Conservation (phyloP, 53 echinoderm and acorn worm species). For the Arbacia lixula region DNA sequence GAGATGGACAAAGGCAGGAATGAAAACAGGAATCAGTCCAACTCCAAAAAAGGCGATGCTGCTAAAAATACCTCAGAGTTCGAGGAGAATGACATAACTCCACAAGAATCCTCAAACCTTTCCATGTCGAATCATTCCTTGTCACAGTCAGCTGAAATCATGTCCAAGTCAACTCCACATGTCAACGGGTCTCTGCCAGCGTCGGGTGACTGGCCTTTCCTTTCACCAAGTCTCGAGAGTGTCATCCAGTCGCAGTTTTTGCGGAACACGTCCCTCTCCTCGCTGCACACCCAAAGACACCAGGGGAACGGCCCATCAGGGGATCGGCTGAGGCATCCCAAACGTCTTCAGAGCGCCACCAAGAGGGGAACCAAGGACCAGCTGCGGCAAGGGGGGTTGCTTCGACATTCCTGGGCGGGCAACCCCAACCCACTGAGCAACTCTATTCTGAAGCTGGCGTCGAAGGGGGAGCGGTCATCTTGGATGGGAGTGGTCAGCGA, state of each 20-base stretch:
- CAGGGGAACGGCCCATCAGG: not conserved
- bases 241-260: slow-evolving; percentile 40
- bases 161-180: slow-evolving; percentile 27
- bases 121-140: not conserved
- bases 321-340: not conserved
- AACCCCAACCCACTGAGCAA: slow-evolving; percentile 22
- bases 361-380: not conserved
- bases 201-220: slow-evolving; percentile 3
- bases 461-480: slow-evolving; percentile 17
- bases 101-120: not conserved
- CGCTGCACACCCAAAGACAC: not conserved
- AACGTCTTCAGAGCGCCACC: slow-evolving; percentile 9
- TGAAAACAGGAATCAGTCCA: slow-evolving; percentile 36
- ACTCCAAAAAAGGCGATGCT: slow-evolving; percentile 2
- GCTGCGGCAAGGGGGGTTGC: not conserved
- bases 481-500: slow-evolving; percentile 16
- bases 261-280: slow-evolving; percentile 33
- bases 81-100: not conserved
- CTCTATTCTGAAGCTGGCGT: slow-evolving; percentile 25
- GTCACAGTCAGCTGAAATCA: slow-evolving; percentile 27
- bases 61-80: not conserved
- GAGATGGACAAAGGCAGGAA: slow-evolving; percentile 31
- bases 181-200: not conserved
- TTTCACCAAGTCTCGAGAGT: slow-evolving; percentile 41
- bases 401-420: slow-evolving; percentile 48